Evolutionary conservation across 2,797 vertebrate species (phyloP).

Genomic region (Muraenolepis orangiensis): DNA sequence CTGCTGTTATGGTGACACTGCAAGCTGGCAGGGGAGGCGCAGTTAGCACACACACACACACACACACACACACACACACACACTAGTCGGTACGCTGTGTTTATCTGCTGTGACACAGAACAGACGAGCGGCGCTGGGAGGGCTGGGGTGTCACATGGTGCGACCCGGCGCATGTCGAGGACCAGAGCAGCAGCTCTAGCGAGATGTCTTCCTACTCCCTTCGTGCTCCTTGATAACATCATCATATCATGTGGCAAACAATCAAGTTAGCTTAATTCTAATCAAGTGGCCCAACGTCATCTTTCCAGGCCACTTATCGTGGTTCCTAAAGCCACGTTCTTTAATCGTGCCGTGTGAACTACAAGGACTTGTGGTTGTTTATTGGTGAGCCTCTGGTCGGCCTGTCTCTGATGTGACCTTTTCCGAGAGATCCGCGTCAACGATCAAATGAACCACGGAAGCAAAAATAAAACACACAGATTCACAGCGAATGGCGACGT

Average conservation of each 20-base stretch:
- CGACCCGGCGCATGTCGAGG: conserved; percentile 25
- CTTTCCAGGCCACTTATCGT: background rate
- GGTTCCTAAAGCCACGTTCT: background rate
- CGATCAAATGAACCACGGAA: background rate
- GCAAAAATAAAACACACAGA: background rate
- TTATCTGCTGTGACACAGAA: conserved; percentile 51
- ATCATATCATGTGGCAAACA: too few species aligned
- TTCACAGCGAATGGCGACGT: background rate
- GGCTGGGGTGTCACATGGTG: conserved; percentile 32
- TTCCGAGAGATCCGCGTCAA: background rate
- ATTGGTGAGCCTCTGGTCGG: background rate
- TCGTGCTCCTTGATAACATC: background rate
- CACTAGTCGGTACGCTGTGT: conserved; percentile 16
- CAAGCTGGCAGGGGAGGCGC: too few species aligned
- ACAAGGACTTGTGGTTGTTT: background rate
- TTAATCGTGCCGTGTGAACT: background rate
- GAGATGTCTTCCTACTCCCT: too few species aligned
- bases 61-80: too few species aligned
- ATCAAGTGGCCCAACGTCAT: too few species aligned
- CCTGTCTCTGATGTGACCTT: background rate
- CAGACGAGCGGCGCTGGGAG: conserved; percentile 39
- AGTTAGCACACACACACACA: too few species aligned
- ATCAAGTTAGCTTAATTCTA: background rate
- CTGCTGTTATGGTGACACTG: too few species aligned
- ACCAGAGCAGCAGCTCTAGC: background rate